phyloP scores from a whole-genome alignment of 1,140 invertebrate genomes.

The Papilio aristodemus region DNA sequence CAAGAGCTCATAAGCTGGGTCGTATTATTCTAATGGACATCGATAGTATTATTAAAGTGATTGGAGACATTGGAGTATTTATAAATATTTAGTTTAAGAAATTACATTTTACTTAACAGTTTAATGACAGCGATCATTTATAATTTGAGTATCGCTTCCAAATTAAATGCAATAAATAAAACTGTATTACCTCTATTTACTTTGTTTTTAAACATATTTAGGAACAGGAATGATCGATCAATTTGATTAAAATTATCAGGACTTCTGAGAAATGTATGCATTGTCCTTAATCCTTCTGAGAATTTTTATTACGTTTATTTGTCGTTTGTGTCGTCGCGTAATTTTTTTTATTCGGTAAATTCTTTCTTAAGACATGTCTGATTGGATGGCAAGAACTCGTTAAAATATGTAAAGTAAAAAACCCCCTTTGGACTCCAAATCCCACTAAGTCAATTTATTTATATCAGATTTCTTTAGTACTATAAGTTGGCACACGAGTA shows the following conservation, averaged over 20 bases:
- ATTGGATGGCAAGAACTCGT: neutral
- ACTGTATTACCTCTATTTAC: neutral
- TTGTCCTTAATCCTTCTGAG: constrained; percentile 20
- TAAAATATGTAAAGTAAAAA: too few relatives aligned
- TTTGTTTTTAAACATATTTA: neutral
- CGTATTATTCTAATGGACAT: too few relatives aligned
- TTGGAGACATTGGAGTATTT: neutral
- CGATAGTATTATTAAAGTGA: too few relatives aligned
- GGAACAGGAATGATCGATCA: neutral
- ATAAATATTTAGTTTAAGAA: neutral
- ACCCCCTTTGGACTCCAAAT: too few relatives aligned
- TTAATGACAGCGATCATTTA: neutral
- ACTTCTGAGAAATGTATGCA: constrained; percentile 15
- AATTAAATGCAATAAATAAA: constrained; percentile 3
- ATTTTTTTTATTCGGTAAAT: neutral
- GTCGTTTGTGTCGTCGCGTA: neutral
- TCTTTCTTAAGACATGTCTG: neutral
- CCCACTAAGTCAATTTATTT: too few relatives aligned
- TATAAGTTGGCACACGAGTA: too few relatives aligned
- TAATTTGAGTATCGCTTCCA: neutral
- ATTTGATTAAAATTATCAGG: constrained; percentile 1
- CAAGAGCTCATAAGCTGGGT: too few relatives aligned
- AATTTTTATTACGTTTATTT: constrained; percentile 1
- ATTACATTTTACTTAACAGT: neutral
- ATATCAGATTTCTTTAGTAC: too few relatives aligned